phyloP scores from a whole-genome alignment of 2,797 vertebrate genomes.

The Crocodylus rhombifer region DNA sequence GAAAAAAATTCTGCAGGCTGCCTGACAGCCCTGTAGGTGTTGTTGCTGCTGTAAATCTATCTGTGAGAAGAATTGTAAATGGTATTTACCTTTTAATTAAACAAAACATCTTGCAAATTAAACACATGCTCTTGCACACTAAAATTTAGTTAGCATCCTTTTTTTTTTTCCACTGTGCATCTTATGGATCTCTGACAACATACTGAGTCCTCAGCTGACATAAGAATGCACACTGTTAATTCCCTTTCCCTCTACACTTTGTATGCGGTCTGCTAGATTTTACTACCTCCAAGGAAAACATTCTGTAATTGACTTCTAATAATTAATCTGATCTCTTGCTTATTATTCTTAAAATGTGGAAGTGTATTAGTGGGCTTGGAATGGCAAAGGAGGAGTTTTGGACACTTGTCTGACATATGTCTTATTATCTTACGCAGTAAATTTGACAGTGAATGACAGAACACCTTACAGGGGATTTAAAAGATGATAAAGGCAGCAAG shows the following conservation, averaged over 20 bases:
- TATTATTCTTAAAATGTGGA: slow-evolving; percentile 53
- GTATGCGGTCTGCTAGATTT: slow-evolving; percentile 49
- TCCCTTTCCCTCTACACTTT: slow-evolving; percentile 32
- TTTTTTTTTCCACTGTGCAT: slow-evolving; percentile 63
- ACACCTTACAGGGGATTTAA: slow-evolving; percentile 80
- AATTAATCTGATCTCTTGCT: slow-evolving; percentile 41
- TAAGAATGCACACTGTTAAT: background rate
- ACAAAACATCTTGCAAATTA: slow-evolving; percentile 82
- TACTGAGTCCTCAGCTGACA: slow-evolving; percentile 54
- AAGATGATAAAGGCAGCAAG: slow-evolving; percentile 76
- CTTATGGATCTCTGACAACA: slow-evolving; percentile 58
- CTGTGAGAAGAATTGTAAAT: slow-evolving; percentile 81
- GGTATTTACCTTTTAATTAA: slow-evolving; percentile 85
- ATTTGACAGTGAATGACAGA: slow-evolving; percentile 84
- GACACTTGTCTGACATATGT: slow-evolving; percentile 78
- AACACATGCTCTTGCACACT: slow-evolving; percentile 81
- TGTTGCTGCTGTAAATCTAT: slow-evolving; percentile 69
- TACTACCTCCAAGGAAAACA: slow-evolving; percentile 42
- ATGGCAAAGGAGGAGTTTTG: slow-evolving; percentile 73
- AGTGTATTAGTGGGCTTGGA: slow-evolving; percentile 64
- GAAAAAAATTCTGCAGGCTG: slow-evolving; percentile 67
- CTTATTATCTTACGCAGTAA: slow-evolving; percentile 76
- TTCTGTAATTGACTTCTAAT: slow-evolving; percentile 58
- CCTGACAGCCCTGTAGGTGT: slow-evolving; percentile 74
- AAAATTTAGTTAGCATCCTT: slow-evolving; percentile 78